Conservation (phyloP, 2,888 invertebrate genomes). For the Bembecia ichneumoniformis region DNA sequence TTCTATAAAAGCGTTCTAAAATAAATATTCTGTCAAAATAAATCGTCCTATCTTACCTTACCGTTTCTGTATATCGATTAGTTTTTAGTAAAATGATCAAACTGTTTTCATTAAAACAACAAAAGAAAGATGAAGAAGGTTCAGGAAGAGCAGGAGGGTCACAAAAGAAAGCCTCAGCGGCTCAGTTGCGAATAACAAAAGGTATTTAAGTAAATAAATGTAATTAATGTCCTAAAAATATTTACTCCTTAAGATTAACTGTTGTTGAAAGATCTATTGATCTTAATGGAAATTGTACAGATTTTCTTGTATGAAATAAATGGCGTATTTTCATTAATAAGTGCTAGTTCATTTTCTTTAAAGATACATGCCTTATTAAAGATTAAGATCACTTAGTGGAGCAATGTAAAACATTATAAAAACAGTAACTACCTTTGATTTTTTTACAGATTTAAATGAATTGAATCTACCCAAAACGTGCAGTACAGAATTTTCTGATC, state of each 20-base stretch:
- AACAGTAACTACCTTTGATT: conserved; percentile 4
- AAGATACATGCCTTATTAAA: too few relatives aligned
- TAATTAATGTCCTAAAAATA: too few relatives aligned
- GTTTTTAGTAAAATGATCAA: conserved; percentile 86
- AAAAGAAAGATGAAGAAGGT: conserved; percentile 97
- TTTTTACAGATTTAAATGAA: conserved; percentile 93
- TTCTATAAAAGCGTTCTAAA: too few relatives aligned
- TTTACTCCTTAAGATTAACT: too few relatives aligned
- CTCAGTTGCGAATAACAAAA: conserved; percentile 97
- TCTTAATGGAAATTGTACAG: too few relatives aligned
- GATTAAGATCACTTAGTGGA: too few relatives aligned
- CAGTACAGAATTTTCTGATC: conserved; percentile 95
- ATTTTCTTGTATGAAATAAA: too few relatives aligned
- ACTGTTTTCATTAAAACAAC: conserved; percentile 97
- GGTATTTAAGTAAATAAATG: conserved; percentile 67
- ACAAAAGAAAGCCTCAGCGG: conserved; percentile 95
- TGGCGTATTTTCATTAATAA: too few relatives aligned
- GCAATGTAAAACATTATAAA: too few relatives aligned
- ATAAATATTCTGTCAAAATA: conserved; percentile 50
- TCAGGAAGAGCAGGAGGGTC: conserved; percentile 74
- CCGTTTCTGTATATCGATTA: conserved; percentile 47
- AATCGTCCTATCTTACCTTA: conserved; percentile 39
- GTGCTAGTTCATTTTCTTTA: too few relatives aligned
- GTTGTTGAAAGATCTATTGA: too few relatives aligned
- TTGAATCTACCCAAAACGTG: conserved; percentile 97